Conservation (phyloP, 2,113 vertebrate genomes). For the Saccopteryx leptura region DNA sequence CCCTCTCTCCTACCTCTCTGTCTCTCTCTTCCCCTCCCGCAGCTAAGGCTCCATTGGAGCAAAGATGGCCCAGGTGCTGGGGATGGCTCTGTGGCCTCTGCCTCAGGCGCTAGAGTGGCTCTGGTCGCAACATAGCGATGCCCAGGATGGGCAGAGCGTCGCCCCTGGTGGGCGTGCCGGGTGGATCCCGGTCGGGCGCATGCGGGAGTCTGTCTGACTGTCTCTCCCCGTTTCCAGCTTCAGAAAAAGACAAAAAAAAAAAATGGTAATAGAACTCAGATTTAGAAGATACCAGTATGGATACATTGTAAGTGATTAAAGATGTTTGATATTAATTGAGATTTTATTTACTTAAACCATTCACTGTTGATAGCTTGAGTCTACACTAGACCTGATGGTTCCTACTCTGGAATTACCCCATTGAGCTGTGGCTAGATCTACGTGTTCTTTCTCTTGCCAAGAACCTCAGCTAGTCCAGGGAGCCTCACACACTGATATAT, state of each 20-base stretch:
- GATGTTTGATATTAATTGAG: slow-evolving; percentile 60
- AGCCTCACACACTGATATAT: slow-evolving; percentile 60
- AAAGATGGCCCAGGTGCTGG: no score
- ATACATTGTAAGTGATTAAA: slow-evolving; percentile 41
- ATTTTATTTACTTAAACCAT: slow-evolving; percentile 64
- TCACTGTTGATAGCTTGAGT: slow-evolving; percentile 64
- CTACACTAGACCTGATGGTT: slow-evolving; percentile 29
- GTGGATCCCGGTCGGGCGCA: no score
- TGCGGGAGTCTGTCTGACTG: no score
- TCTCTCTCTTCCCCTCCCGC: no score
- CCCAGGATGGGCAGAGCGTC: no score
- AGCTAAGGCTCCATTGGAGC: no score
- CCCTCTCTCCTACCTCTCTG: no score
- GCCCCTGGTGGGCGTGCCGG: no score
- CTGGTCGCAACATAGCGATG: no score
- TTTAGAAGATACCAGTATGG: slow-evolving; percentile 27
- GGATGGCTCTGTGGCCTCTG: no score
- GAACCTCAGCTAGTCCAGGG: slow-evolving; percentile 50
- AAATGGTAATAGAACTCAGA: slow-evolving; percentile 39
- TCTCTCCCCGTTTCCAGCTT: no score
- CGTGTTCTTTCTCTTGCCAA: slow-evolving; percentile 66
- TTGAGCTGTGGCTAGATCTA: slow-evolving; percentile 51
- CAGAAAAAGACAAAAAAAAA: neutral
- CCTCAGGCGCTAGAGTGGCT: no score
- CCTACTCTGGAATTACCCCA: slow-evolving; percentile 60